Evolutionary conservation across 2,797 vertebrate genomes (phyloP).

Genomic region (Anisognathus igniventris): DNA sequence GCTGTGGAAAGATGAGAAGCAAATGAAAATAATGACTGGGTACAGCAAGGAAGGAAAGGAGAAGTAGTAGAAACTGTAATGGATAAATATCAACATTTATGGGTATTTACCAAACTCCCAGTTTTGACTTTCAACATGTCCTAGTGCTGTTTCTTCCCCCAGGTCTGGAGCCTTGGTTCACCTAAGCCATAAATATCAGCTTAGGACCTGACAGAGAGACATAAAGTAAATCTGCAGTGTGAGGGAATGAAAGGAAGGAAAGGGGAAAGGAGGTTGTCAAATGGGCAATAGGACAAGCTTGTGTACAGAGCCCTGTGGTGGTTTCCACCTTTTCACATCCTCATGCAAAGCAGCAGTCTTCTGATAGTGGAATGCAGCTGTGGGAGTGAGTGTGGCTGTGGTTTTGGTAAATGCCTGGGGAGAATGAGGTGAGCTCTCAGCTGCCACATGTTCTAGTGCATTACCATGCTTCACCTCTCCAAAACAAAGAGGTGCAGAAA

Average conservation of each 20-base stretch:
- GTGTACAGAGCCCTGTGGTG: background rate
- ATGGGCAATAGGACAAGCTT: background rate
- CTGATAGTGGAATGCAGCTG: background rate
- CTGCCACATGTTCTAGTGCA: background rate
- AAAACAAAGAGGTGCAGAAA: constrained; percentile 21
- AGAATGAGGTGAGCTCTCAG: background rate
- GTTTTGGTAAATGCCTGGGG: constrained; percentile 48
- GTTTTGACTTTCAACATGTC: background rate
- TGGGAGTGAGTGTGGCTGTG: background rate
- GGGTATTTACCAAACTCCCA: background rate
- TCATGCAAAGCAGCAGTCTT: constrained; percentile 7
- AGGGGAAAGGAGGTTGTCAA: background rate
- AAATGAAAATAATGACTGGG: background rate
- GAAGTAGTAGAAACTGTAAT: background rate
- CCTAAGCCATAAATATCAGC: background rate
- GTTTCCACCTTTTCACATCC: background rate
- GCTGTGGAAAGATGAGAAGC: background rate
- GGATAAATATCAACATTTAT: background rate
- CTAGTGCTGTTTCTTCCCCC: background rate
- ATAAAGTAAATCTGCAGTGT: background rate
- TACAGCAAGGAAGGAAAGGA: background rate
- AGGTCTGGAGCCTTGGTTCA: background rate
- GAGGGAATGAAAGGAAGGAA: background rate
- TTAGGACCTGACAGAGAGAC: background rate
- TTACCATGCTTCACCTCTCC: background rate